Percentiles rank a stretch among this genome's conserved stretches.
phyloP scores from a whole-genome alignment of 1,140 invertebrate species.

The Zaprionus davidi region DNA sequence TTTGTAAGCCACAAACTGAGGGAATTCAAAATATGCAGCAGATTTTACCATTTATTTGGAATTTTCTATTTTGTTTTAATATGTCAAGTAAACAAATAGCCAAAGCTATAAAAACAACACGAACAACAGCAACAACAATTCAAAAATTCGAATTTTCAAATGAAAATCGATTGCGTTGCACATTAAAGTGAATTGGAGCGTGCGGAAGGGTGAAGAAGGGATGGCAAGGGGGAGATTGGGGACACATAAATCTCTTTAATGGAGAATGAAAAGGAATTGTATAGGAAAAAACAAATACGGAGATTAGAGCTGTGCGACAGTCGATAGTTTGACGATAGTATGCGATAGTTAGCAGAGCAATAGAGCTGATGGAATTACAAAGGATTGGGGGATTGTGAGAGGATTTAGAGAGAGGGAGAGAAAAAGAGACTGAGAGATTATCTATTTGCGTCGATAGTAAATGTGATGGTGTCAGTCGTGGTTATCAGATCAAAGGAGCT shows the following conservation, averaged over 20 bases:
- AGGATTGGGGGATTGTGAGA: background rate
- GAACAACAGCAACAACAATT: background rate
- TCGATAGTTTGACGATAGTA: background rate
- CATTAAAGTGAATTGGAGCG: constrained; percentile 42
- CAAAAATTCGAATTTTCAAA: constrained; percentile 36
- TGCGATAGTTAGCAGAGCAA: background rate
- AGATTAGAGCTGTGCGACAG: background rate
- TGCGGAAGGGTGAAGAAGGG: background rate
- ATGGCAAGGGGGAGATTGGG: background rate
- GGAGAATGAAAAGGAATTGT: constrained; percentile 1
- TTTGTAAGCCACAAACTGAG: constrained; percentile 9
- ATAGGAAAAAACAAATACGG: background rate
- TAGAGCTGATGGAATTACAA: too few relatives aligned
- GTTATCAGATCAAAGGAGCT: too few relatives aligned
- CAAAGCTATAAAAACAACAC: constrained; percentile 16
- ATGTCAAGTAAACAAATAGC: constrained; percentile 34
- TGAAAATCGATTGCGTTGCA: constrained; percentile 41
- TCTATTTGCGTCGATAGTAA: too few relatives aligned
- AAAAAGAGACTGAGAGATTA: too few relatives aligned
- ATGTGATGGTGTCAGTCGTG: too few relatives aligned
- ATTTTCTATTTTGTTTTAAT: constrained; percentile 35
- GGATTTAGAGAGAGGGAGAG: background rate
- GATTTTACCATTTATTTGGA: constrained; percentile 20
- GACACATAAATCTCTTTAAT: constrained; percentile 32
- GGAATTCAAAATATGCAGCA: constrained; percentile 28